Evolutionary conservation across 2,888 invertebrate genomes (phyloP).

Genomic region (Mantis religiosa): DNA sequence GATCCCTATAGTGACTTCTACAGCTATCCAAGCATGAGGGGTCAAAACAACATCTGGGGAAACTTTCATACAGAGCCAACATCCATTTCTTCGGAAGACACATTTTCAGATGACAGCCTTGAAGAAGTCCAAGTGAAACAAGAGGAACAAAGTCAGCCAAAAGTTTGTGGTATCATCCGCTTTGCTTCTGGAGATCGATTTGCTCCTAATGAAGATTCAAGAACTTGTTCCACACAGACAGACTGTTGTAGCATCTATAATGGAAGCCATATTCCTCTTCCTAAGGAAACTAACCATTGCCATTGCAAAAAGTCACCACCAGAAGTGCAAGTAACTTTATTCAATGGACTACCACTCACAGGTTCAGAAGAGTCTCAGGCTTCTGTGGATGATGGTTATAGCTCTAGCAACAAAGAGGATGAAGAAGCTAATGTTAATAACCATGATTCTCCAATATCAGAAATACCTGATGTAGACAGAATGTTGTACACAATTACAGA

Average conservation of each 20-base stretch:
- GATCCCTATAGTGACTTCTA: background rate
- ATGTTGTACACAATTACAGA: slow-evolving; percentile 2
- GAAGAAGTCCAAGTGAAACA: slow-evolving; percentile 7
- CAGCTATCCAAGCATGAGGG: background rate
- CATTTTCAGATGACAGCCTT: slow-evolving; percentile 27
- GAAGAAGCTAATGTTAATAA: background rate
- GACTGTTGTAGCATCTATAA: background rate
- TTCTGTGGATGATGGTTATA: background rate
- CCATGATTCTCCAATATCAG: background rate
- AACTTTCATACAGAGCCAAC: background rate
- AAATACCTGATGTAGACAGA: background rate
- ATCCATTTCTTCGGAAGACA: background rate
- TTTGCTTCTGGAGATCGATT: background rate
- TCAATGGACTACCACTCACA: background rate
- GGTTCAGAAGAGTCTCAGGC: background rate
- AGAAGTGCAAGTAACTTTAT: background rate
- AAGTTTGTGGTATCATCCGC: background rate
- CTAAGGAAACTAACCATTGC: background rate
- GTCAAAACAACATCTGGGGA: background rate
- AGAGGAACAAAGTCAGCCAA: background rate
- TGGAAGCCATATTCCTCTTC: background rate
- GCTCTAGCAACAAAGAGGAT: background rate
- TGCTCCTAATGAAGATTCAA: background rate
- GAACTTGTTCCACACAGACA: background rate
- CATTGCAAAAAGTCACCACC: background rate